These are phyloP conservation scores for Neopipo cinnamomea DNA, from an alignment of 2,113 vertebrate genomes.

Conservation along the genomic window DNA sequence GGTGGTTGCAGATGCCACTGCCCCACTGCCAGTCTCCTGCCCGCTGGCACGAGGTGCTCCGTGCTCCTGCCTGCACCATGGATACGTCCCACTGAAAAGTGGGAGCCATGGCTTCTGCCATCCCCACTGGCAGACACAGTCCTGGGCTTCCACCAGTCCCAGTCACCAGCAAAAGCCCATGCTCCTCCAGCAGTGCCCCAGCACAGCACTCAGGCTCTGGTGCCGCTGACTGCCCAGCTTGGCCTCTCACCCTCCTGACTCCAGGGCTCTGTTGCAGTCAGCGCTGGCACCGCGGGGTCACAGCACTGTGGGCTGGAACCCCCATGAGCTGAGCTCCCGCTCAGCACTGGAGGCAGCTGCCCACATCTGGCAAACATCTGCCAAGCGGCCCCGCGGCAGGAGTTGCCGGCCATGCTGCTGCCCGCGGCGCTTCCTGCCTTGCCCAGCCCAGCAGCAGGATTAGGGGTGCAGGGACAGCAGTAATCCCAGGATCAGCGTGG, in stretches of 20 bases:
- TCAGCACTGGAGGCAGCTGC: not conserved
- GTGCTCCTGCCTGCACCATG: rapidly evolving
- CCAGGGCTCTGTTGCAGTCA: rapidly evolving
- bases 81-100: rapidly evolving
- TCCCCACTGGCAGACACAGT: rapidly evolving
- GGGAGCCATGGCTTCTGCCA: not conserved
- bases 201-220: not conserved
- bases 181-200: rapidly evolving
- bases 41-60: rapidly evolving
- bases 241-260: not conserved
- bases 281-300: rapidly evolving
- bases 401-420: not conserved
- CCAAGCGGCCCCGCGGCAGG: not conserved
- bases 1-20: not conserved
- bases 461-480: constrained; percentile 36
- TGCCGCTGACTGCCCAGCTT: not conserved
- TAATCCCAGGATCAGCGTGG: constrained; percentile 67
- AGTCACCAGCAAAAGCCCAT: not conserved
- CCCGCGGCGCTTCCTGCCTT: not conserved
- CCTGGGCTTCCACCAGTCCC: too few relatives aligned
- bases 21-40: rapidly evolving
- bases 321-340: not conserved
- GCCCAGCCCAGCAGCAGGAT: not conserved
- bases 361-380: constrained; percentile 60
- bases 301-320: not conserved